phyloP scores from a whole-genome alignment of 2,888 invertebrate genomes.

The Machimus atricapillus region DNA sequence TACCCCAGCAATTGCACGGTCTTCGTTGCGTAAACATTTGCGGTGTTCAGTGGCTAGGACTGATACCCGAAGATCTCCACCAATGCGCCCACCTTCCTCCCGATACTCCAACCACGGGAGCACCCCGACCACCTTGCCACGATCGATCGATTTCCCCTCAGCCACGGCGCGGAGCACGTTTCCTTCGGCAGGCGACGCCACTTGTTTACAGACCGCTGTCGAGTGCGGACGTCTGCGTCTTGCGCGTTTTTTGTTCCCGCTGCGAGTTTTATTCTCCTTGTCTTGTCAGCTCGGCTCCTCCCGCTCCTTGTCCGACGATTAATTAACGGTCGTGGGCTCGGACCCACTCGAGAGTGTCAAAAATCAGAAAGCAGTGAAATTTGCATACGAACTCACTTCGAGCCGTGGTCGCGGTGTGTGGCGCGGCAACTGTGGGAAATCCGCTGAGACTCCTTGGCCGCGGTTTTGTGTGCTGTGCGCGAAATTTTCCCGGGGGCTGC shows the following conservation, averaged over 20 bases:
- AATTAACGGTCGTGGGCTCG: neutral
- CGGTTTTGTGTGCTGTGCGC: neutral
- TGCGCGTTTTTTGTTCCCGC: constrained; percentile 4
- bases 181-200: neutral
- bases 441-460: neutral
- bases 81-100: neutral
- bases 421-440: neutral
- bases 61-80: neutral
- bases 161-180: neutral
- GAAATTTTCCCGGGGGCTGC: neutral
- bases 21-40: neutral
- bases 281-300: neutral
- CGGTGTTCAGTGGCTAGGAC: neutral
- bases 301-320: neutral
- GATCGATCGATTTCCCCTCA: neutral
- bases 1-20: neutral
- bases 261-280: neutral
- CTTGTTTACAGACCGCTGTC: constrained; percentile 16
- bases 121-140: neutral
- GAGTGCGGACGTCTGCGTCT: neutral
- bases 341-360: neutral
- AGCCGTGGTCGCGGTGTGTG: neutral
- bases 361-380: neutral
- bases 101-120: neutral
- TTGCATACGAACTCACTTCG: constrained; percentile 4